phyloP scores from a whole-genome alignment of 2,113 vertebrate species.

The Saccopteryx leptura region DNA sequence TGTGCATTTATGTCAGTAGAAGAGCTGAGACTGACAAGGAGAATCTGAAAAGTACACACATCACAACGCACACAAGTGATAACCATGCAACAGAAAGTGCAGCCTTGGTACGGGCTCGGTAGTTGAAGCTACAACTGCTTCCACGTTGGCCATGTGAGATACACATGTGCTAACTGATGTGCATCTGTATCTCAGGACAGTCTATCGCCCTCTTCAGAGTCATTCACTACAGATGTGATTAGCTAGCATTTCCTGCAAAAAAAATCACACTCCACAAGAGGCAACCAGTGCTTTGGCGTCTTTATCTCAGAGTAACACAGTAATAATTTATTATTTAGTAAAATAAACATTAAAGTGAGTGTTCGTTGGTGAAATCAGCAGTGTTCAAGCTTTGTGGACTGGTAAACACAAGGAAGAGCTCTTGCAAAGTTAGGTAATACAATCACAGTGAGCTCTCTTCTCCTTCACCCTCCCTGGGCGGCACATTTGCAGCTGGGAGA shows the following conservation, averaged over 20 bases:
- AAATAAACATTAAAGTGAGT: background rate
- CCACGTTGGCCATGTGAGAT: background rate
- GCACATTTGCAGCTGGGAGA: background rate
- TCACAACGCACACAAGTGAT: background rate
- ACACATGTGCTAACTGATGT: rapidly evolving
- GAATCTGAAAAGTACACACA: background rate
- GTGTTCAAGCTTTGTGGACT: background rate
- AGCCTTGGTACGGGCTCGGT: background rate
- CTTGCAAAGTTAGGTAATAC: too few relatives aligned
- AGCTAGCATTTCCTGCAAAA: background rate
- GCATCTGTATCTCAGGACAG: background rate
- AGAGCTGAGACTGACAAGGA: background rate
- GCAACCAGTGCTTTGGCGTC: background rate
- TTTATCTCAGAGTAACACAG: background rate
- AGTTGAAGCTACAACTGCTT: background rate
- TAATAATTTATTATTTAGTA: background rate
- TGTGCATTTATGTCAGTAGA: background rate
- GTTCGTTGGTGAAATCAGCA: background rate
- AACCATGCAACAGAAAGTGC: background rate
- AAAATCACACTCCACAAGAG: background rate
- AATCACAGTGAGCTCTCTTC: background rate
- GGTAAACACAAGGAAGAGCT: background rate
- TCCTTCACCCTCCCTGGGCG: too few relatives aligned
- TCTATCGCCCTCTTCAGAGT: background rate
- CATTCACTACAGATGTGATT: background rate